Percentiles rank a stretch among this genome's conserved stretches.
Conservation (phyloP, 2,113 vertebrate genomes). For the Prolemur simus region DNA sequence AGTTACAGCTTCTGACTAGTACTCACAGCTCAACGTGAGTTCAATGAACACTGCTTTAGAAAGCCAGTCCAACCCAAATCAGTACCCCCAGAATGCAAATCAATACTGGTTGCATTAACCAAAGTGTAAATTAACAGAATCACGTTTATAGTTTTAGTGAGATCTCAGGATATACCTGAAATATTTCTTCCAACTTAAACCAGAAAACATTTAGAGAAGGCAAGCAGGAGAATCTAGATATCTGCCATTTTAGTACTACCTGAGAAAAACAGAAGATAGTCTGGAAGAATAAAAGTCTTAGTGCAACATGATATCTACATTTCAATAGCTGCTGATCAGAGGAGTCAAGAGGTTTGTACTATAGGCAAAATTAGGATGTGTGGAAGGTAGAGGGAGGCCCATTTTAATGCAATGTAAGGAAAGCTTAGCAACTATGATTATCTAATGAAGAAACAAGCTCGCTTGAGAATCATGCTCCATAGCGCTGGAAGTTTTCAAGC, state of each 20-base stretch:
- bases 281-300: neutral
- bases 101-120: neutral
- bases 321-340: neutral
- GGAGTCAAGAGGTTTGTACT: neutral
- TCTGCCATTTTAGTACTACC: neutral
- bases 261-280: neutral
- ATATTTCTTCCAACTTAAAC: constrained; percentile 15
- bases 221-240: neutral
- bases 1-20: neutral
- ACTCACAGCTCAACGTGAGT: neutral
- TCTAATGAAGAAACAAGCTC: neutral
- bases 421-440: neutral
- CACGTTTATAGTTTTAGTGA: neutral
- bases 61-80: neutral
- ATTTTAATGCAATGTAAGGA: neutral
- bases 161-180: neutral
- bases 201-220: neutral
- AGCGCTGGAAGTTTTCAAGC: neutral
- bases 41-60: neutral
- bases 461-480: neutral
- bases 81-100: neutral
- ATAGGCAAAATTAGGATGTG: neutral
- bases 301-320: neutral
- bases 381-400: neutral
- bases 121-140: neutral